Evolutionary conservation across 2,797 vertebrate species (phyloP), one percentile per base, ranked within the genome.

Genomic region (Mus spretus): DNA sequence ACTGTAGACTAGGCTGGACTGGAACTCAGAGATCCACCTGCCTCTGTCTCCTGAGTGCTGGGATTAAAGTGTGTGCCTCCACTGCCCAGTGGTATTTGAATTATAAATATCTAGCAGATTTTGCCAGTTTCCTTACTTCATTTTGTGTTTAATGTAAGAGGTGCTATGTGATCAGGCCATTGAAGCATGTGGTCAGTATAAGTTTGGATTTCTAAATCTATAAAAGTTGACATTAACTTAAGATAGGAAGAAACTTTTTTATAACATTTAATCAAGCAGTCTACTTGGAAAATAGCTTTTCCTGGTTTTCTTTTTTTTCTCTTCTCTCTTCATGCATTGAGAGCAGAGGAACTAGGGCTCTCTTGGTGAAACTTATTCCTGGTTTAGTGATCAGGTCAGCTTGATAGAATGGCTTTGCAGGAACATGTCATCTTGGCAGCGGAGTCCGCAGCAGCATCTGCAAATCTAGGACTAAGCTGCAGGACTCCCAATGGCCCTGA

Each of bases 361-460:
- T 84, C 47, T 0, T 4, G 81, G 94, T 90, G 83, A 95, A 95
- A 63, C 37, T 55, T 82, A 77, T 40, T 96, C 95, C 98, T 98
- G 98, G 89, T 96, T 97, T 85, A 98, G 96, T 0, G 31, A 97
- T 98, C 96, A 97, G 90, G 94, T 90, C 82, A 74, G 20, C 63
- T 8, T 57, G 95, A 97, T 83, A 93, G 97, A 89, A 90, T 90
- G 97, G 37, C 96, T 97, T 96, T 86, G 37, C 88, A 97, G 96
- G 95, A 97, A 97, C 87, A 93, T 11, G 20, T 2, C 44, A 40
- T 53, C 63, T 94, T 98, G 98, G 96, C 98, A 82, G 91, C 28
- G 89, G 93, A 37, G 9, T 92, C 44, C 13, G 2, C 67, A 11
- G 79, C 93, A 89, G 80, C 65, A 95, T 28, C 83, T 96, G 80